Evolutionary conservation across 2,888 invertebrate species (phyloP).

Genomic region (Drosophila rellima): DNA sequence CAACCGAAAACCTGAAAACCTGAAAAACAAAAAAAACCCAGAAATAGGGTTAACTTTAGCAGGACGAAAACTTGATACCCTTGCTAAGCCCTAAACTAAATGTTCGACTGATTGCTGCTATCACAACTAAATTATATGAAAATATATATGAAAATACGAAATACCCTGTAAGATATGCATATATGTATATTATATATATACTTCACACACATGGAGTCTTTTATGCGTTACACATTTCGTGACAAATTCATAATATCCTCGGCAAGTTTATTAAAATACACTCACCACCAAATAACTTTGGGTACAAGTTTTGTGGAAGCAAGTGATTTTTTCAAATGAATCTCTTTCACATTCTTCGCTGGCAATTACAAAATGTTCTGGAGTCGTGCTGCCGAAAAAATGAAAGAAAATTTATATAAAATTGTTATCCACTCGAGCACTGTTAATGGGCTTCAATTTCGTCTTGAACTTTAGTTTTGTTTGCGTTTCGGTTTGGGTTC

Average conservation of each 20-base stretch:
- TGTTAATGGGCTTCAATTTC: constrained; percentile 66
- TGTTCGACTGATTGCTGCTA: neutral
- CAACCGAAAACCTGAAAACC: constrained; percentile 14
- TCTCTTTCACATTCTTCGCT: constrained; percentile 30
- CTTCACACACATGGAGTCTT: no score
- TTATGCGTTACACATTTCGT: neutral
- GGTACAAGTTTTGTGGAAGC: constrained; percentile 26
- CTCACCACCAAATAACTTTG: constrained; percentile 55
- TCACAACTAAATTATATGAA: no score
- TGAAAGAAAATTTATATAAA: constrained; percentile 10
- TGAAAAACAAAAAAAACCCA: constrained; percentile 8
- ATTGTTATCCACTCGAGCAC: constrained; percentile 70
- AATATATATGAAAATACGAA: no score
- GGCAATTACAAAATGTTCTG: constrained; percentile 54
- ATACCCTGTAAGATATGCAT: no score
- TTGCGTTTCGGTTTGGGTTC: constrained; percentile 27
- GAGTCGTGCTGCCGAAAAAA: constrained; percentile 3
- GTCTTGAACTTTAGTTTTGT: constrained; percentile 45
- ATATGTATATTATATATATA: no score
- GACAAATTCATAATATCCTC: neutral
- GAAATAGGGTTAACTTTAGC: neutral
- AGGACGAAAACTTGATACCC: neutral
- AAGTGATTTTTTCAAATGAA: constrained; percentile 57
- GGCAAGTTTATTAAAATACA: constrained; percentile 1
- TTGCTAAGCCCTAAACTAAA: neutral